A percentile compares a stretch with the other conserved stretches of the same genome.
phyloP scores from a whole-genome alignment of 1,140 invertebrate species.

The Lordiphosa mommai region DNA sequence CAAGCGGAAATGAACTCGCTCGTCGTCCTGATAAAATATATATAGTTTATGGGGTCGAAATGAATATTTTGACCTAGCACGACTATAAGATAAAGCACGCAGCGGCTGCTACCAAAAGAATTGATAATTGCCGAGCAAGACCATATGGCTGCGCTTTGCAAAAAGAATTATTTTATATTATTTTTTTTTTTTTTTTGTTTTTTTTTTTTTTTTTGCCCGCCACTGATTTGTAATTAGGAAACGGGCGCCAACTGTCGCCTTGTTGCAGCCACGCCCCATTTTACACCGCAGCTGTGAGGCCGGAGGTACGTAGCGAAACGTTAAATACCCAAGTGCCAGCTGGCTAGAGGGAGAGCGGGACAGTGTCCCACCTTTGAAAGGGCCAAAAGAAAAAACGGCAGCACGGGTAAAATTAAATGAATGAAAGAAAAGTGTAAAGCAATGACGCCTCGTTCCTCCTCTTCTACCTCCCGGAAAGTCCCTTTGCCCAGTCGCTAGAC shows the following conservation, averaged over 20 bases:
- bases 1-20: too few relatives aligned
- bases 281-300: constrained; percentile 49
- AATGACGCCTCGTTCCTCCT: constrained; percentile 60
- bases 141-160: too few relatives aligned
- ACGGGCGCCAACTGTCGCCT: constrained; percentile 77
- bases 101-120: too few relatives aligned
- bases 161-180: too few relatives aligned
- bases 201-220: constrained; percentile 40
- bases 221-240: constrained; percentile 79
- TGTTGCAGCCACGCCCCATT: constrained; percentile 63
- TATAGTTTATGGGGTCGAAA: too few relatives aligned
- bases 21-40: too few relatives aligned
- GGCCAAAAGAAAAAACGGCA: constrained; percentile 23
- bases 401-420: constrained; percentile 63
- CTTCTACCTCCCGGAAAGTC: constrained; percentile 34
- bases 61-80: too few relatives aligned
- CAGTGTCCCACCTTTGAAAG: constrained; percentile 7
- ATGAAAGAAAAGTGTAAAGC: constrained; percentile 77
- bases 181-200: constrained; percentile 22
- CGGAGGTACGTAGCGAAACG: constrained; percentile 69
- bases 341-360: constrained; percentile 7
- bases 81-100: too few relatives aligned
- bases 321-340: constrained; percentile 76
- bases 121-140: too few relatives aligned
- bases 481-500: constrained; percentile 44